Base-by-base conservation (phyloP, 2,888 invertebrate species). In the Drosophila pseudotalamancana region DNA sequence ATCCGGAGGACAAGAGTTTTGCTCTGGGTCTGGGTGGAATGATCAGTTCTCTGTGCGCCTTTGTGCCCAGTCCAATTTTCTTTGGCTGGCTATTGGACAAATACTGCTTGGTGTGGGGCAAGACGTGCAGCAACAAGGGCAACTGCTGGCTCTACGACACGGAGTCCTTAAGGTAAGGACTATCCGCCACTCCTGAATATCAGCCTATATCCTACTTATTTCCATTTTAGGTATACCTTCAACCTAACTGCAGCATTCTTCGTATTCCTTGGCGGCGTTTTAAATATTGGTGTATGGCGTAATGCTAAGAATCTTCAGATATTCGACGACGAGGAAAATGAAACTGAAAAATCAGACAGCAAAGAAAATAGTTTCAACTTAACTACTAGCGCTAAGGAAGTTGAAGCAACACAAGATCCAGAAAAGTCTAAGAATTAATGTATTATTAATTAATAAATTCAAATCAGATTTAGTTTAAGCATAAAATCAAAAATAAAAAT, bases 91-190 rank as follows among this genome's bases (percentile, higher is more conserved):
- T 96, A 39, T 92, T 96, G 76, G 91, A 91, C 71, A 79, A 72
- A 39, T 93, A 94, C 3, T 95, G 95, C 79, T 89, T 95, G 40
- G 94, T 95, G n/a, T 95, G 95, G 95, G 95, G 95, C 4, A 94
- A 94, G 87, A 94, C 94, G 5, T 95, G 95, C 80, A 92, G 93
- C 4, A 93, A 93, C 40, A 93, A 93, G 43, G 95, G 95, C 55
- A 95, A 95, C 81, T 95, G 95, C 87, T 95, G 95, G 95, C 91
- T 95, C 2, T 95, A 95, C 88, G 94, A 95, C 81, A 94, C 94
- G 11, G 92, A 93, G 74, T 91, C 92, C 1, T 90, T 95, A 54
- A 87, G 92, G 89, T 89, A 72, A 39, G 11, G 5, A 6, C 11
- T 6, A 48, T 6, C n/a, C n/a, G 1, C 0, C 39, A 9, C 6